Evolutionary conservation across 2,888 invertebrate genomes (phyloP), one percentile per base, ranked within the genome.

Genomic region (Rotaria macrura): DNA sequence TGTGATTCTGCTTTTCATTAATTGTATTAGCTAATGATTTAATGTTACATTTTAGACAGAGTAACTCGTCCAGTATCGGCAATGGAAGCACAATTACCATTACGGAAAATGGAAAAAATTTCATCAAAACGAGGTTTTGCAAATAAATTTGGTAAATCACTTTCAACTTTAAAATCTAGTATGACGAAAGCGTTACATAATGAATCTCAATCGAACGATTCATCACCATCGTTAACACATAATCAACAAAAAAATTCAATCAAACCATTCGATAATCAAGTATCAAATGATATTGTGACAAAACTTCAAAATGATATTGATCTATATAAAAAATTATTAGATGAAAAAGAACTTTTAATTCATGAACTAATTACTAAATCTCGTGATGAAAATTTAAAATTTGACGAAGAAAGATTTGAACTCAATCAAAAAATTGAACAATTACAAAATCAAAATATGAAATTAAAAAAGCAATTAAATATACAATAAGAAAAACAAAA

Each of bases 71-170:
- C 65, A 29, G 12, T 34, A 65, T 34, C 65, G 7, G 20, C 20
- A 14, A 65, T 65, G 0, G 38, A 34, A 17, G 14, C 5, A 17
- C 20, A 34, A 65, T 20, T 34, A 7, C 5, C 29, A 6, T 20
- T 65, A 20, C 65, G 79, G 25, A 79, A 79, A 79, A 79, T 79
- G 79, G 43, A 40, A 43, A 79, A 79, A 79, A 14, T 4, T 43
- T 43, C 43, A 25, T 10, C 79, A 14, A 43, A 43, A 40, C 40
- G n/a, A 43, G 43, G 79, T 79, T n/a, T 79, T 38, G 79, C 43
- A n/a, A 79, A 43, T 79, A 79, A 79, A 79, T 40, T 79, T 79
- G 79, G 79, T n/a, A 79, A 79, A 79, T 79, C 79, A 79, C n/a
- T 79, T n/a, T 79, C 43, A 9, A 79, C 12, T n/a, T 79, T 79